These are phyloP conservation scores for Lingula anatina DNA, from an alignment of 2,888 invertebrate species.

Conservation along the genomic window DNA sequence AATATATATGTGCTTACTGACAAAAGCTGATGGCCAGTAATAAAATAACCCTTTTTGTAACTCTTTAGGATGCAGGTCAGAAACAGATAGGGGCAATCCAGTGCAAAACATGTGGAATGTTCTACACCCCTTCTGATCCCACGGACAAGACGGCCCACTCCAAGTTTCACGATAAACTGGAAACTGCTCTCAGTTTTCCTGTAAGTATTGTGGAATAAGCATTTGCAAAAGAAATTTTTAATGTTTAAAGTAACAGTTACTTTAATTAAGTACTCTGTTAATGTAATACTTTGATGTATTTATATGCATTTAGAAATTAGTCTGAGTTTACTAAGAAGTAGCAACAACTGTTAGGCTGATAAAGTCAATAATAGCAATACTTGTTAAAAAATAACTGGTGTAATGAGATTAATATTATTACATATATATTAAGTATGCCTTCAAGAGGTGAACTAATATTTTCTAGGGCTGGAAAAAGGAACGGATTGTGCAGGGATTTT, in stretches of 20 bases:
- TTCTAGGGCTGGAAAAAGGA: conserved; percentile 48
- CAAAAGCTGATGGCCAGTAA: too few species aligned
- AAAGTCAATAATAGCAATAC: too few species aligned
- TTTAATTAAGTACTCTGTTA: too few species aligned
- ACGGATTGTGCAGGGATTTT: conserved; percentile 54
- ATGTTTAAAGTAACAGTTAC: too few species aligned
- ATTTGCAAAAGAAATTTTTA: too few species aligned
- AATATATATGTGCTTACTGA: too few species aligned
- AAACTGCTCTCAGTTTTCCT: conserved; percentile 38
- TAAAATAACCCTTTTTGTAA: too few species aligned
- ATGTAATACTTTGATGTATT: too few species aligned
- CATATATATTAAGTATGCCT: not conserved
- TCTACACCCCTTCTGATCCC: conserved; percentile 36
- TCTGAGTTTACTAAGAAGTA: not conserved
- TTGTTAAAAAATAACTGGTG: too few species aligned
- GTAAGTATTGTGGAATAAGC: conserved; percentile 15
- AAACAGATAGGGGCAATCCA: conserved; percentile 38
- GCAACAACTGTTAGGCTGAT: too few species aligned
- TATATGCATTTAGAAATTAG: not conserved
- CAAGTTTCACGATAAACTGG: conserved; percentile 37
- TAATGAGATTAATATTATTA: not conserved
- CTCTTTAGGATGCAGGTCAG: conserved; percentile 46
- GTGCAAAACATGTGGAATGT: conserved; percentile 45
- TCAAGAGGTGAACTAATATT: not conserved
- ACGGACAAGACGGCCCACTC: conserved; percentile 40